Evolutionary conservation across 2,888 invertebrate genomes (phyloP).

Genomic region (Acholoe squamosa): DNA sequence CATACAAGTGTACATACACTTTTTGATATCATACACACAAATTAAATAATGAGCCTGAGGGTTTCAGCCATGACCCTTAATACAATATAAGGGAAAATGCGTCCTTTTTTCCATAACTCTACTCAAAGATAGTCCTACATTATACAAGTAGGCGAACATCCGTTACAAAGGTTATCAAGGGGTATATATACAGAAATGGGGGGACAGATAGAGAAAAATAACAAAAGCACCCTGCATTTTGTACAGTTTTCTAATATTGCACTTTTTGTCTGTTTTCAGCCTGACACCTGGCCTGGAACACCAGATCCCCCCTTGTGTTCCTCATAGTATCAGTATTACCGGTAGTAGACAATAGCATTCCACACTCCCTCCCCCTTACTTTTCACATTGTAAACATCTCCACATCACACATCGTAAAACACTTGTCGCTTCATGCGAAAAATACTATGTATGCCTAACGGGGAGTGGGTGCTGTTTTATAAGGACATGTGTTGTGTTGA

Average conservation of each 20-base stretch:
- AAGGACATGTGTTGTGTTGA: background rate
- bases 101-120: background rate
- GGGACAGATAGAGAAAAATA: background rate
- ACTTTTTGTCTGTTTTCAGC: slow-evolving; percentile 29
- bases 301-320: background rate
- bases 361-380: background rate
- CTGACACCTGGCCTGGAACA: slow-evolving; percentile 3
- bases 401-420: background rate
- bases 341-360: background rate
- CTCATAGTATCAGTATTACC: slow-evolving; percentile 4
- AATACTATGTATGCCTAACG: background rate
- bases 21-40: background rate
- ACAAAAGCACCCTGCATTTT: slow-evolving; percentile 35
- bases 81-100: background rate
- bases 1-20: background rate
- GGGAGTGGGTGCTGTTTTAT: background rate
- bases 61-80: background rate
- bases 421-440: background rate
- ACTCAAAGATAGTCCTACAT: background rate
- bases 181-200: slow-evolving; percentile 13
- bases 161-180: background rate
- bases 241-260: slow-evolving; percentile 54
- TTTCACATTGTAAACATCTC: background rate
- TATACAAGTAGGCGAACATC: background rate
- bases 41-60: background rate